Base-by-base conservation (phyloP, 2,113 vertebrate genomes). In the Antechinus stuartii region DNA sequence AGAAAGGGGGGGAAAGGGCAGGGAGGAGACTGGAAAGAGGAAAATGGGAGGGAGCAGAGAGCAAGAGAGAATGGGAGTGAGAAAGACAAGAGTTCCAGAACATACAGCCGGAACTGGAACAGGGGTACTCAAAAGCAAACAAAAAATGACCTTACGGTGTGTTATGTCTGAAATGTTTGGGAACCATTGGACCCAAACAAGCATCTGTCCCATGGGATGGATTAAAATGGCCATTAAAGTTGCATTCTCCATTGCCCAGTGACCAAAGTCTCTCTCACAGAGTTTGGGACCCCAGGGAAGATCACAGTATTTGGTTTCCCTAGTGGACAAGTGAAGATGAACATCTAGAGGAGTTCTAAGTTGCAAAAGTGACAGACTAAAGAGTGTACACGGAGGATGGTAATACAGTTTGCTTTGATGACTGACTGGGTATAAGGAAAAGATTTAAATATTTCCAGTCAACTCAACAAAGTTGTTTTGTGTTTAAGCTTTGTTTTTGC, bases 1-100 rank as follows among this genome's bases (percentile, higher is more conserved):
- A 84, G 98, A 98, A 94, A 94, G 97, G 94, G 97, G 91, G 95
- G 94, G 49, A 95, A 91, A 96, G 95, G 95, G 95, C 95, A 97
- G 94, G 96, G 35, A 94, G 56, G 91, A 92, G 46, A 90, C 50
- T 52, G 50, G 50, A 52, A 0, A 52, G 50, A 11, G 50, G 50
- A 52, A 52, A 52, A 52, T 49, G 50, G 50, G 50, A 52, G 50
- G 90, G 93, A 46, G 57, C 52, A 94, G 94, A 16, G 89, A n/a
- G 24, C 52, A 49, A 96, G 1, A 19, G 0, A 0, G 6, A 91
- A 93, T 46, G 89, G 91, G 92, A 94, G 54, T n/a, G 19, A 93
- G 46, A n/a, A 90, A 54, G 26, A 10, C 47, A 92, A 56, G 95
- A 22, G 0, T 42, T 90, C 23, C 91, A 0, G 54, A 90, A 53